Percentiles rank a stretch among this genome's conserved stretches.
Conservation (phyloP, 2,113 vertebrate genomes). For the Pseudopodoces humilis region DNA sequence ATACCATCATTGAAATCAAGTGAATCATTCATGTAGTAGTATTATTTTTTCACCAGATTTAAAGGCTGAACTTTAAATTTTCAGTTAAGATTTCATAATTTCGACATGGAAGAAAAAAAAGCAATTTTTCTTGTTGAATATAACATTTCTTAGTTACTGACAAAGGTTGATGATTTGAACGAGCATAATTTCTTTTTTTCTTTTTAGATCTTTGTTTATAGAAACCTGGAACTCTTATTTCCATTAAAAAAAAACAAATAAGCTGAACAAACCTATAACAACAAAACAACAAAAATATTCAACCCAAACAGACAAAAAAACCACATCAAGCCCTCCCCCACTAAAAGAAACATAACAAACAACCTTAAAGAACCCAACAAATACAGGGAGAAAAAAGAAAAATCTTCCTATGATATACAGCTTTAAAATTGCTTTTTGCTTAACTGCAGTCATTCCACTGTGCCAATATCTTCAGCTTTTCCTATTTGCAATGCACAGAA, state of each 20-base stretch:
- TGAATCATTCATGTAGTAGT: background rate
- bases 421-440: background rate
- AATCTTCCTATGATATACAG: rapidly evolving
- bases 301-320: too few species aligned
- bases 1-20: background rate
- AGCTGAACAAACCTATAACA: background rate
- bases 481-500: background rate
- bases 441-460: background rate
- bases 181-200: background rate
- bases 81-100: background rate
- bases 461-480: background rate
- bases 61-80: background rate
- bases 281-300: too few species aligned
- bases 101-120: background rate
- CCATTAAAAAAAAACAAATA: background rate
- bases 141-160: background rate
- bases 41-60: background rate
- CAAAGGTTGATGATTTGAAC: rapidly evolving
- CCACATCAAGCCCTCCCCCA: background rate
- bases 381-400: background rate
- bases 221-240: background rate
- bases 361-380: background rate
- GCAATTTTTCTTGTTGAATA: background rate
- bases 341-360: too few species aligned
- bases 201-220: background rate